Conservation (phyloP, 2,113 vertebrate genomes). For the Pionites leucogaster region DNA sequence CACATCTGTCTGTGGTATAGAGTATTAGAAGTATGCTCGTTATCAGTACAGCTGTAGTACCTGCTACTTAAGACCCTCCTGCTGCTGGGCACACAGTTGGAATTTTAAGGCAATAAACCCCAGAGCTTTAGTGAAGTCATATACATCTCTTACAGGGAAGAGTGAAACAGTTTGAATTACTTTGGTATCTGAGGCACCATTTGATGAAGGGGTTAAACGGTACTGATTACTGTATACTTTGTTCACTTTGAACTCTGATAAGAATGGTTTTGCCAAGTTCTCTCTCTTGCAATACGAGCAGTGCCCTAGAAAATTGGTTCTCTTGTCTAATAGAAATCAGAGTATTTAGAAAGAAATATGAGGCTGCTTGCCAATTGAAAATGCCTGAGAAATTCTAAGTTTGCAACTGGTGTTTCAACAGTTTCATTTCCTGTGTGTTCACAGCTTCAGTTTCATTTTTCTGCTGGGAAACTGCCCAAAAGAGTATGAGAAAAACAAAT, state of each 20-base stretch:
- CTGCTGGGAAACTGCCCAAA: background rate
- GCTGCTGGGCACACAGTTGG: background rate
- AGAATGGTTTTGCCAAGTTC: background rate
- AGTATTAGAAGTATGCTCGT: background rate
- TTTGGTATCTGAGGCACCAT: background rate
- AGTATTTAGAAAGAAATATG: background rate
- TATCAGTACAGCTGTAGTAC: background rate
- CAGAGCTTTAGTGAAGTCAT: background rate
- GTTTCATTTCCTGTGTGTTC: rapidly evolving
- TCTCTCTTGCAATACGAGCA: background rate
- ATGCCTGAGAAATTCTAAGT: background rate
- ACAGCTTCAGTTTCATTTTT: background rate
- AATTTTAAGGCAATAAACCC: background rate
- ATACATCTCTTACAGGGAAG: background rate
- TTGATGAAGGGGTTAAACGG: background rate
- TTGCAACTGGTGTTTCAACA: background rate
- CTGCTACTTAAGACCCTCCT: background rate
- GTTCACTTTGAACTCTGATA: background rate
- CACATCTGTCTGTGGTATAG: background rate
- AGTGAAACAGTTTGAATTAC: background rate
- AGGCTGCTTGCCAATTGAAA: background rate
- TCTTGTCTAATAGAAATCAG: background rate
- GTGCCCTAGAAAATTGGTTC: background rate
- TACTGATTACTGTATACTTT: background rate
- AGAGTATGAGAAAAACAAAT: background rate